A percentile compares a stretch with the other conserved stretches of the same genome.
Conservation (phyloP, 2,797 vertebrate genomes). For the Menidia menidia region DNA sequence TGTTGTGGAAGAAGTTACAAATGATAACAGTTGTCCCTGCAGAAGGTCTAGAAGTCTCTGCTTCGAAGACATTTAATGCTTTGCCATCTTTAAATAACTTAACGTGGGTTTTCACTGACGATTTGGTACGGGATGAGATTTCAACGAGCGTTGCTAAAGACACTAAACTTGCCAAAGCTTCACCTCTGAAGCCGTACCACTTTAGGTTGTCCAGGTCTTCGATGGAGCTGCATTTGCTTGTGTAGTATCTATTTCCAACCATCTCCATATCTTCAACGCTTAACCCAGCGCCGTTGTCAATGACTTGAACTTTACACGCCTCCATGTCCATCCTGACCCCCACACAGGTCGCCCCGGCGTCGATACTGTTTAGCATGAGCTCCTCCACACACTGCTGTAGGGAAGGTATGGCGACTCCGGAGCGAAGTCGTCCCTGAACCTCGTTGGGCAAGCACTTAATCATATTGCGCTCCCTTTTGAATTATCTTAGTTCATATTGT, state of each 20-base stretch:
- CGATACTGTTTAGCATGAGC: slow-evolving; percentile 92
- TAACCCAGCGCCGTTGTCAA: slow-evolving; percentile 93
- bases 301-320: slow-evolving; percentile 91
- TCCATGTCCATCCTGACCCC: slow-evolving; percentile 90
- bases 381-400: slow-evolving; percentile 94
- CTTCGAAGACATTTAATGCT: slow-evolving; percentile 82
- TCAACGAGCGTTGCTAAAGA: slow-evolving; percentile 88
- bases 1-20: slow-evolving; percentile 91
- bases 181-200: slow-evolving; percentile 93
- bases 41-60: slow-evolving; percentile 86
- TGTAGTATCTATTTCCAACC: slow-evolving; percentile 88
- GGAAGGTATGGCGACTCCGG: slow-evolving; percentile 89
- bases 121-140: slow-evolving; percentile 87
- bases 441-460: slow-evolving; percentile 88
- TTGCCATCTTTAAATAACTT: slow-evolving; percentile 90
- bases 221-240: slow-evolving; percentile 90
- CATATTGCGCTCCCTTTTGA: slow-evolving; percentile 73
- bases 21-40: slow-evolving; percentile 89
- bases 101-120: slow-evolving; percentile 85
- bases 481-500: background rate
- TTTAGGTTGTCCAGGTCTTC: slow-evolving; percentile 87
- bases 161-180: slow-evolving; percentile 92
- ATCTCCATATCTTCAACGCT: slow-evolving; percentile 83
- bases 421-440: slow-evolving; percentile 88
- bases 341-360: slow-evolving; percentile 91